Evolutionary conservation across 2,888 invertebrate genomes (phyloP), one percentile per base, ranked within the genome.

Genomic region (Caradrina kadenii): DNA sequence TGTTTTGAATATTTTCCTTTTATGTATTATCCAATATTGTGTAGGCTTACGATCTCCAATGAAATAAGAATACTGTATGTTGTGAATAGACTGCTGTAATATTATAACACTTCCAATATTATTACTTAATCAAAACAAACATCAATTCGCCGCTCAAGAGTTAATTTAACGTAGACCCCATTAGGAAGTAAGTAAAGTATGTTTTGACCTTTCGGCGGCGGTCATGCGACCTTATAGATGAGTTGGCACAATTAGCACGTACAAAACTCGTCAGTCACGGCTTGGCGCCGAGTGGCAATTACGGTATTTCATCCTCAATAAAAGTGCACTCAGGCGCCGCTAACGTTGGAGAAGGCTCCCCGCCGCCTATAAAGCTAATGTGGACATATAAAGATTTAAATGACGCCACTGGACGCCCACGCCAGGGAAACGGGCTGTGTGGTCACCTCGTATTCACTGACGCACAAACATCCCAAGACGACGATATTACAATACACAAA

Each of bases 221-320:
- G 76, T 80, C 84, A 74, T 85, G 81, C 85, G 77, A 82, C 82
- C 84, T 82, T 86, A 87, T 86, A 89, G 87, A 86, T 88, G 85
- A 88, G 88, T 89, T 84, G 84, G 88, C 87, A 92, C 91, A 93
- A 93, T 94, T 93, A 93, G 87, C 93, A 93, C 93, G 93, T 93
- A 92, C 90, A 88, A 89, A 92, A 90, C 89, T 91, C 91, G 91
- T 93, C 93, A 90, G 92, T 93, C 93, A 92, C 90, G 92, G 91
- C 87, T 87, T 87, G 90, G 90, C 91, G 91, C 92, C 91, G 92
- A 93, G 93, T 91, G 92, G 91, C 93, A 93, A 93, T 94, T 94
- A 93, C 92, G 90, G 90, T 93, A 94, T 94, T 94, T 94, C 93
- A 93, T 93, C 92, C 92, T 90, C 93, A 92, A 94, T 94, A 94